Conservation (phyloP, 37 sponge, comb jelly and placozoan genomes). For the Oscarella lobularis region DNA sequence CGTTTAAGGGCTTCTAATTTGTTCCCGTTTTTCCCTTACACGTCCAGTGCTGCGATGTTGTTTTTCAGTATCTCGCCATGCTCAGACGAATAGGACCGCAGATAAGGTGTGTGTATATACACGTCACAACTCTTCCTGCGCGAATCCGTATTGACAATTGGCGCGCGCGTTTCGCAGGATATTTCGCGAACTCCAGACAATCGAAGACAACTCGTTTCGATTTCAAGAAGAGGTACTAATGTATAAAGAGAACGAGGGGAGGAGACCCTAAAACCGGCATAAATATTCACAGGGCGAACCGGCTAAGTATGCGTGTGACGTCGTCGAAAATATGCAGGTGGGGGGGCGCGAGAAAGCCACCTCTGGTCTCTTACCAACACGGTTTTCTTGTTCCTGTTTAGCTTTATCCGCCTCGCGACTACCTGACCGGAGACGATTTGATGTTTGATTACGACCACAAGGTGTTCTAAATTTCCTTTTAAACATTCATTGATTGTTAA, state of each 20-base stretch:
- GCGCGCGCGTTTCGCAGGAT: slow-evolving; percentile 10
- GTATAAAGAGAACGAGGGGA: no score
- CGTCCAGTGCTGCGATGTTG: slow-evolving; percentile 26
- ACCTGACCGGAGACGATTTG: slow-evolving; percentile 43
- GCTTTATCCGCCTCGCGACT: slow-evolving; percentile 43
- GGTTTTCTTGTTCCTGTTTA: no score
- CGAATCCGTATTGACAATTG: background rate
- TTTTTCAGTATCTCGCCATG: slow-evolving; percentile 48
- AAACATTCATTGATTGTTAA: no score
- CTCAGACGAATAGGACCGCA: background rate
- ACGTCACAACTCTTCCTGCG: no score
- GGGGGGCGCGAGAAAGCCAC: no score
- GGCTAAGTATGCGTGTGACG: slow-evolving; percentile 18
- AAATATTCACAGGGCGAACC: slow-evolving; percentile 31
- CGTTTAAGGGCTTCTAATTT: no score
- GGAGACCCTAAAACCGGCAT: no score
- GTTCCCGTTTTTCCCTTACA: background rate
- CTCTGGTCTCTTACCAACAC: no score
- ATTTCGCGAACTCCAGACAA: slow-evolving; percentile 22
- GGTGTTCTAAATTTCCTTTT: no score
- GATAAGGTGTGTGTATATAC: no score
- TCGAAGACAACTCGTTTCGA: slow-evolving; percentile 35
- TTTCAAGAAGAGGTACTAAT: slow-evolving; percentile 20
- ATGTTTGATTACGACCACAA: slow-evolving; percentile 43
- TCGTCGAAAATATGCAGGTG: slow-evolving; percentile 60